Conservation (phyloP, 2,888 invertebrate species). For the Muschampia plurimacula region DNA sequence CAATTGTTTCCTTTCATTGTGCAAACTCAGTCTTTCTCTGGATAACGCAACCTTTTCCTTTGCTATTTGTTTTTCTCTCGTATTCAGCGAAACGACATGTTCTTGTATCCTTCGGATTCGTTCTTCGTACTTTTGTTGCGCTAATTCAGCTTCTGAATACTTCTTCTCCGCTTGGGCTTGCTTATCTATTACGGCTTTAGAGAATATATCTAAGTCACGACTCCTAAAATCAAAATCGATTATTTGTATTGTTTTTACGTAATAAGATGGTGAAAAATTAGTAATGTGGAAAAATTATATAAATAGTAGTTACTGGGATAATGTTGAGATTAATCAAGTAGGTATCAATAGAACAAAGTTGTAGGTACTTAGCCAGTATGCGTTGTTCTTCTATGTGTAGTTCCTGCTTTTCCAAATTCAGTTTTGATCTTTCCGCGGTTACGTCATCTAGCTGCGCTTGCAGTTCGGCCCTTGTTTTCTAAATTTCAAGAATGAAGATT, state of each 20-base stretch:
- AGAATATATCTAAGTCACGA: constrained; percentile 81
- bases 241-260: background rate
- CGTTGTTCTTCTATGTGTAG: constrained; percentile 77
- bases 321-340: background rate
- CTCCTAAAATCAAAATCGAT: constrained; percentile 58
- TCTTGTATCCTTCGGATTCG: constrained; percentile 84
- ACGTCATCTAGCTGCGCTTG: constrained; percentile 76
- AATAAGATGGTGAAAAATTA: background rate
- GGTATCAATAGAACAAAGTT: background rate
- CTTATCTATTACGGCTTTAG: constrained; percentile 85
- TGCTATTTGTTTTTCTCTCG: constrained; percentile 86
- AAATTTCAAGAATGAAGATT: background rate
- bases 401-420: constrained; percentile 74
- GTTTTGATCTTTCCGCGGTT: constrained; percentile 70
- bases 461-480: constrained; percentile 78
- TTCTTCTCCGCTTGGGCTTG: constrained; percentile 86
- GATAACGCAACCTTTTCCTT: constrained; percentile 87
- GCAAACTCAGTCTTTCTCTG: constrained; percentile 84
- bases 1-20: constrained; percentile 81
- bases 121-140: constrained; percentile 85
- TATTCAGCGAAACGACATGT: constrained; percentile 82
- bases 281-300: background rate
- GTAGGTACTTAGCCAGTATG: constrained; percentile 70
- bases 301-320: background rate
- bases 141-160: constrained; percentile 82